Base-by-base conservation (phyloP, 2,113 vertebrate genomes). In the Bombycilla garrulus region DNA sequence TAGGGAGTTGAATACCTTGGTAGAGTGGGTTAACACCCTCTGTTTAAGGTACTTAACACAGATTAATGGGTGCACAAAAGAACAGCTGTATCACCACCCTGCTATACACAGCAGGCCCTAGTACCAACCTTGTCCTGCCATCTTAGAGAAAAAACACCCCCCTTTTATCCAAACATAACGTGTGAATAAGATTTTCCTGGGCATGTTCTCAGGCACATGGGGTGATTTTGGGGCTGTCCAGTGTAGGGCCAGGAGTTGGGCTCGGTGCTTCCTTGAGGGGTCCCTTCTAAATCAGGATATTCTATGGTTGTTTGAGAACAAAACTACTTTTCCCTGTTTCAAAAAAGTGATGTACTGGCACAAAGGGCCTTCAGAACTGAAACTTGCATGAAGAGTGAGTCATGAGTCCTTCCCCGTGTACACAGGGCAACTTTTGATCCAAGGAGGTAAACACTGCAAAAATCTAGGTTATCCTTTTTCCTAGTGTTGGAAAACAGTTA, bases 131-230 rank as follows among this genome's bases (percentile, higher is more conserved):
- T 76, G 18, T 53, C 33, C 81, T 61, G 29, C 5, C 11, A 19
- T 16, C 29, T 44, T 35, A 9, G 31, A 36, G 28, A 17, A 3
- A 20, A 17, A 54, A 9, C 11, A 50, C 3, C 1, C 11, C 42
- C 17, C 64, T 65, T 48, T 51, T 51, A 67, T 25, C 45, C 44
- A 54, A 77, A 31, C 2, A 3, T 15, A 31, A 11, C 0, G 0
- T 20, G 9, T 65, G 14, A 12, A 0, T 26, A 61, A 77, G 22
- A 5, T 29, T 81, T 71, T 58, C 10, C 20, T 65, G 36, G 69
- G n/a, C 25, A 4, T 10, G 20, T 76, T 77, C 40, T 69, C 35
- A 62, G 35, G 15, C 15, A 50, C 31, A 3, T 14, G 48, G 42
- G 16, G 26, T 81, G 56, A 62, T 36, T 48, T 48, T 76, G 35